phyloP scores from a whole-genome alignment of 2,797 vertebrate species.

The Karalla daura region DNA sequence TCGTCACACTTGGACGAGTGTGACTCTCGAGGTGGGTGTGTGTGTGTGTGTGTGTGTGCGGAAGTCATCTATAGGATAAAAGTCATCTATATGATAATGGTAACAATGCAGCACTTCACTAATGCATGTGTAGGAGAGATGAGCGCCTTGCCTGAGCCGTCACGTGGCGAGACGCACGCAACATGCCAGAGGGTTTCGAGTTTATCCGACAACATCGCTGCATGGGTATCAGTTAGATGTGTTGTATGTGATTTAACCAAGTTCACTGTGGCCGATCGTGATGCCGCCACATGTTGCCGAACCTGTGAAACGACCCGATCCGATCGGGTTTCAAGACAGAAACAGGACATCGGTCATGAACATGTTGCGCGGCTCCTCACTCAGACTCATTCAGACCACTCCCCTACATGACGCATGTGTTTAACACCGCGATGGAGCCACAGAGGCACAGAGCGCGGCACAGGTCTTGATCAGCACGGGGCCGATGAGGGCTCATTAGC shows the following conservation, averaged over 20 bases:
- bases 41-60: slow-evolving; percentile 12
- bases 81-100: slow-evolving; percentile 50
- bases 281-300: no score
- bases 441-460: slow-evolving; percentile 49
- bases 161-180: no score
- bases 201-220: not conserved
- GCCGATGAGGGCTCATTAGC: slow-evolving; percentile 78
- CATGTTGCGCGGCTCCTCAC: no score
- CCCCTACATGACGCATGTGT: not conserved
- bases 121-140: slow-evolving; percentile 23
- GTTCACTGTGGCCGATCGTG: not conserved
- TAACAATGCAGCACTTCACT: slow-evolving; percentile 10
- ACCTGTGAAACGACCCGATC: no score
- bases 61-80: not conserved
- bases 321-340: no score
- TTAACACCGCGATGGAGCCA: slow-evolving; percentile 35
- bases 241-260: not conserved
- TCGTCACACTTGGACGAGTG: slow-evolving; percentile 5
- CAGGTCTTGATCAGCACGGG: slow-evolving; percentile 70
- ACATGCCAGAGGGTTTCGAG: no score
- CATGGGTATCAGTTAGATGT: not conserved
- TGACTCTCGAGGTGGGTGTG: not conserved
- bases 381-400: not conserved
- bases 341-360: no score
- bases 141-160: slow-evolving; percentile 22